Base-by-base conservation (phyloP, 2,888 invertebrate species). In the Pardosa pseudoannulata region DNA sequence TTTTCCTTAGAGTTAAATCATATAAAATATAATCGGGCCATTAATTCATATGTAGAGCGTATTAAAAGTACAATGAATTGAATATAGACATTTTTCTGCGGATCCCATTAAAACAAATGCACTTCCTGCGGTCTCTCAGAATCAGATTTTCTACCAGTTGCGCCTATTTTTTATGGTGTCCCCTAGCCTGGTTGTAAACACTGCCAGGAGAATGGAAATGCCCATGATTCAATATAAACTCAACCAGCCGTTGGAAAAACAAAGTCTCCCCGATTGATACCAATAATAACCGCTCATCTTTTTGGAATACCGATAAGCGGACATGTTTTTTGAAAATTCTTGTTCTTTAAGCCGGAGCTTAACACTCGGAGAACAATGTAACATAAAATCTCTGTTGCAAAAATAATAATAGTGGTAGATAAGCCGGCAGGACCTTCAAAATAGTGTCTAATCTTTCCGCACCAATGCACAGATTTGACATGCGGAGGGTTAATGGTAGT, bases 371-470 rank as follows among this genome's bases (percentile, higher is more conserved):
- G 82, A 82, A 82, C 82, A 82, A 82, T 82, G 82, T 82, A 82
- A 82, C 82, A 82, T 82, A 82, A 82, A 81, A 75, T 75, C 71
- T 72, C 32, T 71, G 46, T 64, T 74, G 64, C 41, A 68, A 71
- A 71, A 72, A 82, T 82, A 82, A 82, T 76, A 82, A 82, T 82
- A 71, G 71, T 65, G 32, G 72, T 9, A 71, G 82, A 82, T 82
- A 82, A 80, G 67, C 73, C 31, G 67, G 72, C 46, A 74, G 70
- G 82, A 82, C 79, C 79, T 80, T 80, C 79, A 72, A 81, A 76
- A 82, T 56, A 16, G 50, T 82, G 82, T 56, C 76, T 82, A 82
- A 82, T 82, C 82, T 82, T 82, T 76, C 70, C 82, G 82, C 82
- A 31, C 71, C 82, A 41, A 71, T 82, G 82, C 64, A 27, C 82